Base-by-base conservation (phyloP, 2,888 invertebrate species). In the Lasioglossum morio region DNA sequence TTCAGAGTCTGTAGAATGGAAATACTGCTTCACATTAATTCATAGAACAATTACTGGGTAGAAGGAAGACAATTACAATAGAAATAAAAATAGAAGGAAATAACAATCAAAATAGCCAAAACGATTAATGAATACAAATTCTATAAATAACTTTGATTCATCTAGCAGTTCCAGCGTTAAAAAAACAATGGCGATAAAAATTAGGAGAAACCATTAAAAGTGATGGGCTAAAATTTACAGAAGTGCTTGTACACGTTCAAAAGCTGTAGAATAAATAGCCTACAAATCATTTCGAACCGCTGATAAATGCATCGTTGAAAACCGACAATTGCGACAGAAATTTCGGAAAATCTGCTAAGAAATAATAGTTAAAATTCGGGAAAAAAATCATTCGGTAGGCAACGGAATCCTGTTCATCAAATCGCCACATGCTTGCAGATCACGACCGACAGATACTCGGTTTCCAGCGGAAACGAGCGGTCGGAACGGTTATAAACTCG, bases 401-500 rank as follows among this genome's bases (percentile, higher is more conserved):
- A 5, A 19, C 12, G 34, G 27, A 34, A 7, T 12, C 40, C 10
- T 66, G 46, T 66, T 30, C 30, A 34, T 77, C 66, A 43, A 46
- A 77, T 69, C 63, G 43, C 19, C 43, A 63, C 63, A 34, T 30
- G 37, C 37, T 37, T 40, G 30, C 72, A 72, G 60, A 81, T 81
- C 78, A 57, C 37, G 43, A 48, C 19, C 8, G 70, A 72, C 81
- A 37, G 81, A 70, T 57, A 27, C 77, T 43, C 57, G 70, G 53
- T 77, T 81, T 63, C 72, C 78, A 63, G 48, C 72, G 81, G 48
- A 77, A 77, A 77, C 76, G 43, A 30, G 46, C 40, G 34, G 14
- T 12, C 72, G 27, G 70, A 60, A 19, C n/a, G 81, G 82, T 77
- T 57, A 82, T 84, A 84, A 76, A 84, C 46, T 48, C 53, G 34